Evolutionary conservation across 2,797 vertebrate genomes (phyloP), one percentile per base, ranked within the genome.

Genomic region (Epinephelus coioides): DNA sequence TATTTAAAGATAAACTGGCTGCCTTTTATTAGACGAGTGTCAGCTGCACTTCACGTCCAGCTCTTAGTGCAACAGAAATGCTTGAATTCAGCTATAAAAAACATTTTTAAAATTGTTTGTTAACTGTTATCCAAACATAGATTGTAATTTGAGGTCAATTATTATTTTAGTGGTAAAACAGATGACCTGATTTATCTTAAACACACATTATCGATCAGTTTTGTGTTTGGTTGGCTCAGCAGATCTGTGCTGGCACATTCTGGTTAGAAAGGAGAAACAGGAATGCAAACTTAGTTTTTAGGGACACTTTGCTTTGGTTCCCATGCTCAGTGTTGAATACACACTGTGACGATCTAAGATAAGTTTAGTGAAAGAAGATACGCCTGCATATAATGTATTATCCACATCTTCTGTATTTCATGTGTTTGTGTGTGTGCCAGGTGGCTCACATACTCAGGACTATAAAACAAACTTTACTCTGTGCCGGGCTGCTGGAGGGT

Each of bases 1-100:
- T 81, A 79, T 86, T 82, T 81, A 50, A 79, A 80, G 73, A 77
- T 72, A 83, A 81, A 73, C 49, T 64, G 17, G 49, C 6, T 25
- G 54, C 69, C 63, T 81, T 30, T 51, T 79, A 62, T 64, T 4
- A 71, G 15, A 34, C 7, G 34, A 19, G 23, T 25, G 66, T 60
- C 46, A 66, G 62, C 47, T 69, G 43, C 54, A 69, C 18, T 51
- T 71, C 55, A 46, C 15, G 72, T 62, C 3, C 11, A 76, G 38
- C 8, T 50, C 23, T 68, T 61, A 15, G 30, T 53, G 49, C 25
- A 14, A 44, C 51, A 46, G 4, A 76, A 56, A 73, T 54, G 51
- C 46, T 53, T 51, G 1, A 12, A 72, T 43, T 73, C 34, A 56
- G 21, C 11, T 3, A 12, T 3, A 62, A 49, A 64, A 56, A 50